Evolutionary conservation across 2,888 invertebrate species (phyloP), one percentile per base, ranked within the genome.

Genomic region (Beris chalybata): DNA sequence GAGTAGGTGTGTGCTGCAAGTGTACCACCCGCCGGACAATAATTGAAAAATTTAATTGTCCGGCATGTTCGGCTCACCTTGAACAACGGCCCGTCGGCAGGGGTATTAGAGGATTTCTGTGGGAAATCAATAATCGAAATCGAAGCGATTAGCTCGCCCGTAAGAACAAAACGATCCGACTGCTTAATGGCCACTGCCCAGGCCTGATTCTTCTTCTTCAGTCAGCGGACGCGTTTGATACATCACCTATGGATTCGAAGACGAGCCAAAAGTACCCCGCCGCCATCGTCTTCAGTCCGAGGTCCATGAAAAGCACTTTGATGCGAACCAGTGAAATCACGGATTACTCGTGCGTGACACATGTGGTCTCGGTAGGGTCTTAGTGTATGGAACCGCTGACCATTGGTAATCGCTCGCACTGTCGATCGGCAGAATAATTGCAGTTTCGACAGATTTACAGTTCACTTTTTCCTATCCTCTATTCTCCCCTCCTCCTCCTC

Each of bases 41-140:
- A 68, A 68, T 68, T 68, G 61, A 68, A 68, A 68, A 64, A 64
- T 53, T 64, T 64, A 64, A 64, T 64, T 64, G 64, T 54, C 64
- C 64, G 29, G 29, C 54, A 64, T 64, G 64, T 64, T 64, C 30
- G 64, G 44, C 54, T 64, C 53, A 64, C 64, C 64, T 64, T 54
- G 64, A 54, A 43, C 54, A 53, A 52, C 13, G 31, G 61, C 43
- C 7, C 38, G 38, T 30, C 6, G 12, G 30, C 7, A n/a, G 12
- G n/a, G 30, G 53, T 32, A 38, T 52, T 45, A 52, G 61, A 61
- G 32, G 32, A 52, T 61, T 38, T 50, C 61, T 50, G 61, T 61
- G 61, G 61, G 61, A 61, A 61, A 61, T 61, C 61, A 50, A 61
- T 61, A 61, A 61, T 61, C 52, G 61, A 15, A 61, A 61, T 61